Base-by-base conservation (phyloP, 1,140 invertebrate species). In the Drosophila setifemur region DNA sequence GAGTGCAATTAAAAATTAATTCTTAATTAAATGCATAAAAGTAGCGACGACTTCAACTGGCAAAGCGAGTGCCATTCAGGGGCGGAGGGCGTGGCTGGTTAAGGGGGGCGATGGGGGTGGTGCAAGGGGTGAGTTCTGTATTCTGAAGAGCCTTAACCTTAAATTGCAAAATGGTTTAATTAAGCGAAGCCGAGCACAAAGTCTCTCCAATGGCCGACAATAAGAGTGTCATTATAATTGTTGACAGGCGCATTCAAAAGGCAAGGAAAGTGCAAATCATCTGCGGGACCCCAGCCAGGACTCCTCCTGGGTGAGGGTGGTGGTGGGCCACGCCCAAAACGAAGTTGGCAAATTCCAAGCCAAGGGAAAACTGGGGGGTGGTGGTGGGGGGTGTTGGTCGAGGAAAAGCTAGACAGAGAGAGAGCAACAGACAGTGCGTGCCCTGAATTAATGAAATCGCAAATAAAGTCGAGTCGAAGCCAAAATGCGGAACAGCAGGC, bases 151-250 rank as follows among this genome's bases (percentile, higher is more conserved):
- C 55, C 33, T 29, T 52, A 61, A 57, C 52, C 68, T 73, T 66
- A 47, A 85, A 85, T 85, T 78, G 79, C 70, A 83, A 83, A 71
- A 76, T 81, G 78, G 77, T 82, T 81, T 82, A 81, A 81, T 82
- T 82, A 76, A 76, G 72, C 54, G 61, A 42, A 70, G 77, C 74
- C 67, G 67, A 78, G 72, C 63, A 71, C 28, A 69, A 66, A 43
- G 44, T 71, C 67, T 71, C 67, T 57, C 71, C 73, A 85, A 85
- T 85, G 79, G 74, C 79, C 66, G 79, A 78, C 79, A 85, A 75
- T 79, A 79, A 72, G 79, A 83, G 70, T 85, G 81, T 86, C 81
- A 85, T 85, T 83, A 86, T 79, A 79, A 85, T 79, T 66, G 75
- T 61, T 49, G 58, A 50, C 57, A 66, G 50, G 39, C 63, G 49